Evolutionary conservation across 2,797 vertebrate genomes (phyloP).

Genomic region (Thunnus albacares): DNA sequence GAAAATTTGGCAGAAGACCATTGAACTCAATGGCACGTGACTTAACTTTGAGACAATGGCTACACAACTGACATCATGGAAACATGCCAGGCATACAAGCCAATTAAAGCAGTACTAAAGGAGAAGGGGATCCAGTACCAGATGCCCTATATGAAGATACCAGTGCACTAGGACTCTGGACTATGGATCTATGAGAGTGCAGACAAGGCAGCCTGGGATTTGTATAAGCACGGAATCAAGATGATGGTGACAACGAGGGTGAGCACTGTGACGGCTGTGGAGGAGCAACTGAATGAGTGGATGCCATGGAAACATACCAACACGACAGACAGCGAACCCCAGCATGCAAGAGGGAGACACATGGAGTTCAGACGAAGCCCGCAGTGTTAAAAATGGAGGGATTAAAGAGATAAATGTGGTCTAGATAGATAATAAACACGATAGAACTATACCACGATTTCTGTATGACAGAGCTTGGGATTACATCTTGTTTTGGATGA

Average conservation of each 20-base stretch:
- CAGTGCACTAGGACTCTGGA: neutral
- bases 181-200: neutral
- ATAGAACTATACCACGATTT: no score
- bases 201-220: neutral
- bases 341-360: neutral
- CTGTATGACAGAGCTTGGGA: no score
- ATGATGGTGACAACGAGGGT: neutral
- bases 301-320: conserved; percentile 12
- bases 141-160: neutral
- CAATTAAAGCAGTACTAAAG: neutral
- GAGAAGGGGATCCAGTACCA: conserved; percentile 14
- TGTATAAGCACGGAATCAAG: neutral
- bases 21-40: neutral
- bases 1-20: conserved; percentile 26
- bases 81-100: conserved; percentile 10
- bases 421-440: no score
- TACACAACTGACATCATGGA: conserved; percentile 4
- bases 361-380: neutral
- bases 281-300: neutral
- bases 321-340: neutral
- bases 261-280: neutral
- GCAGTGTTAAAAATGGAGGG: no score
- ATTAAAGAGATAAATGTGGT: no score
- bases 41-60: conserved; percentile 24
- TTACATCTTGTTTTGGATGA: no score